A percentile compares a stretch with the other conserved stretches of the same genome.
phyloP scores from a whole-genome alignment of 2,888 invertebrate species.

The Folsomia candida region DNA sequence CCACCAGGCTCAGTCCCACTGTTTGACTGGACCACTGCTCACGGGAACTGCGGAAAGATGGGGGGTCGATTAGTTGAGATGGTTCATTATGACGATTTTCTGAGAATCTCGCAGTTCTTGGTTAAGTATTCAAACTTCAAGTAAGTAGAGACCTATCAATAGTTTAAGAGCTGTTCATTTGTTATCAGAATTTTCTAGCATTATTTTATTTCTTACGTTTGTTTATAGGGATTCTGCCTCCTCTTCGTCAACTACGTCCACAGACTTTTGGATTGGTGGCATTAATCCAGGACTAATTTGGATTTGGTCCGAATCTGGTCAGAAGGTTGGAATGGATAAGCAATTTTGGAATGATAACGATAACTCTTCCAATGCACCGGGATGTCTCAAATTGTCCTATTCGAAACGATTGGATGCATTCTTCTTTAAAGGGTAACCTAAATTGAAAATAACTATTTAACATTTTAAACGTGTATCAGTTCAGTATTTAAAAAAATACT shows the following conservation, averaged over 20 bases:
- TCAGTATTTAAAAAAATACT: too few relatives aligned
- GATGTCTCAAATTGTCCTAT: conserved; percentile 47
- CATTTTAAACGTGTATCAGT: too few relatives aligned
- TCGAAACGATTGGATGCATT: conserved; percentile 41
- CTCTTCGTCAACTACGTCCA: conserved; percentile 23
- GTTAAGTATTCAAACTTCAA: conserved; percentile 34
- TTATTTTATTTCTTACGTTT: background rate
- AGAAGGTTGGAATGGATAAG: conserved; percentile 46
- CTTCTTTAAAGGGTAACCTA: conserved; percentile 42
- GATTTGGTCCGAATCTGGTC: conserved; percentile 50
- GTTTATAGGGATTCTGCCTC: background rate
- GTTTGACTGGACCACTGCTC: conserved; percentile 48
- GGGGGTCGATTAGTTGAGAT: conserved; percentile 46
- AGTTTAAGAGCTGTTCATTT: too few relatives aligned
- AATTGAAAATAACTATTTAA: too few relatives aligned
- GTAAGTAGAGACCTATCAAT: conserved; percentile 11
- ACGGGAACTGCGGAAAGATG: conserved; percentile 43
- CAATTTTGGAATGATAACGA: conserved; percentile 50
- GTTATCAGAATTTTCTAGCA: too few relatives aligned
- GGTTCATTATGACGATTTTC: conserved; percentile 44
- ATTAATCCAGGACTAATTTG: conserved; percentile 49
- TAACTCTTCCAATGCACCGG: conserved; percentile 43
- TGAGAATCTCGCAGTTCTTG: conserved; percentile 41
- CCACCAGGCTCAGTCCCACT: conserved; percentile 18
- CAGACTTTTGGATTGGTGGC: conserved; percentile 50